These are phyloP conservation scores for Pachyrhynchus sulphureomaculatus DNA, from an alignment of 1,140 invertebrate genomes.

Conservation along the genomic window DNA sequence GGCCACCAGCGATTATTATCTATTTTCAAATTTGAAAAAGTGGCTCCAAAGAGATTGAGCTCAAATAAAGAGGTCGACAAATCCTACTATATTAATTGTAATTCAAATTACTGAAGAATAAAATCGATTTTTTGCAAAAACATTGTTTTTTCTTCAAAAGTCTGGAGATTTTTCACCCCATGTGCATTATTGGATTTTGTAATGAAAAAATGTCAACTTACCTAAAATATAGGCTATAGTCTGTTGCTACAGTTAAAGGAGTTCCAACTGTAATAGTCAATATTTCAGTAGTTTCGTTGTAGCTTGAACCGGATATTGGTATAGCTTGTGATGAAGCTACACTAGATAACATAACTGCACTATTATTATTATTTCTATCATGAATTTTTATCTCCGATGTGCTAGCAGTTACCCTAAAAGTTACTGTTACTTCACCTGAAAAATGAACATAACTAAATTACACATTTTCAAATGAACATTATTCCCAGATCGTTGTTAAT, in stretches of 20 bases:
- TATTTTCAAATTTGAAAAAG: no score
- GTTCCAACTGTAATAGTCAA: not conserved
- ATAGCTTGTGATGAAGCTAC: not conserved
- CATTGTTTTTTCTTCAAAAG: no score
- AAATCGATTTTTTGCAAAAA: no score
- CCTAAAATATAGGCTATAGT: conserved; percentile 3
- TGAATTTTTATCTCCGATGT: conserved; percentile 13
- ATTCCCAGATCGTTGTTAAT: not conserved
- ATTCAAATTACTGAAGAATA: no score
- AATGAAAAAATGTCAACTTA: no score
- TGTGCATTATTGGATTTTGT: no score
- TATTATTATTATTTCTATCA: not conserved
- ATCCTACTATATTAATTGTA: no score
- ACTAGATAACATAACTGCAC: not conserved
- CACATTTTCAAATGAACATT: not conserved
- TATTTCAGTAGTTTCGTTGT: conserved; percentile 12
- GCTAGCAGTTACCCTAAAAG: not conserved
- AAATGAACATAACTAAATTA: no score
- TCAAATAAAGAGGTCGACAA: no score
- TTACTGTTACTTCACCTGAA: conserved; percentile 1
- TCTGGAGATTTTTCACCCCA: no score
- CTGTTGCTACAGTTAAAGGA: not conserved
- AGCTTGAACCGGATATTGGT: not conserved
- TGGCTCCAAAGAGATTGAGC: no score
- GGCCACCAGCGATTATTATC: no score